Conservation (phyloP, 2,888 invertebrate species). For the Tribolium freemani region DNA sequence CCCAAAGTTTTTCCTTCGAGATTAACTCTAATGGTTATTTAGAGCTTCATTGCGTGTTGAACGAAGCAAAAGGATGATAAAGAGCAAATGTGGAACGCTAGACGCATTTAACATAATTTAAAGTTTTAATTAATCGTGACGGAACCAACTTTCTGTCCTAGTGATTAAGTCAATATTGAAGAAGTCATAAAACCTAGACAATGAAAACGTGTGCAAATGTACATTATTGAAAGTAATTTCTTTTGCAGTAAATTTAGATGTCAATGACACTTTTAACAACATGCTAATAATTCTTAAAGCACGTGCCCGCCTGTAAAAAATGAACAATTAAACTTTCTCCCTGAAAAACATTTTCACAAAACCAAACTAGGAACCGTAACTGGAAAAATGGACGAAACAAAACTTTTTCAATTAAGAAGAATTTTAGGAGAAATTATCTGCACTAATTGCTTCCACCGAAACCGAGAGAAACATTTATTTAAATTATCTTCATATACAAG, state of each 20-base stretch:
- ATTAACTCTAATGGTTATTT: neutral
- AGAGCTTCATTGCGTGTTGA: neutral
- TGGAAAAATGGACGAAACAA: too few relatives aligned
- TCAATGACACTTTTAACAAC: conserved; percentile 15
- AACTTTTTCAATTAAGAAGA: too few relatives aligned
- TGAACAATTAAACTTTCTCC: conserved; percentile 28
- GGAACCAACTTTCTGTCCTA: neutral
- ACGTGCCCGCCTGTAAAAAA: conserved; percentile 16
- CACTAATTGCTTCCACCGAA: too few relatives aligned
- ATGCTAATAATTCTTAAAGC: conserved; percentile 11
- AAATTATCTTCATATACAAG: too few relatives aligned
- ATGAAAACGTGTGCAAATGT: neutral
- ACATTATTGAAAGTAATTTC: neutral
- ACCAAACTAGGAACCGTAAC: too few relatives aligned
- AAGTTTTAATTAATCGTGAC: neutral
- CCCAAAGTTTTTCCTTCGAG: neutral
- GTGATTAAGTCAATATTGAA: neutral
- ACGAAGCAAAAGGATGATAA: neutral
- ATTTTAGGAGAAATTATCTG: too few relatives aligned
- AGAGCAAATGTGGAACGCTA: neutral
- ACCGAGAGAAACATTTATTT: too few relatives aligned
- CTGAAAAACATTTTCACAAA: conserved; percentile 3
- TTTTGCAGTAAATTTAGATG: neutral
- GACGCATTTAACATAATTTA: neutral
- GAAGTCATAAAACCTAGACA: neutral